A percentile compares a stretch with the other conserved stretches of the same genome.
Conservation (phyloP, 2,797 vertebrate species). For the Phoxinus dragarum region DNA sequence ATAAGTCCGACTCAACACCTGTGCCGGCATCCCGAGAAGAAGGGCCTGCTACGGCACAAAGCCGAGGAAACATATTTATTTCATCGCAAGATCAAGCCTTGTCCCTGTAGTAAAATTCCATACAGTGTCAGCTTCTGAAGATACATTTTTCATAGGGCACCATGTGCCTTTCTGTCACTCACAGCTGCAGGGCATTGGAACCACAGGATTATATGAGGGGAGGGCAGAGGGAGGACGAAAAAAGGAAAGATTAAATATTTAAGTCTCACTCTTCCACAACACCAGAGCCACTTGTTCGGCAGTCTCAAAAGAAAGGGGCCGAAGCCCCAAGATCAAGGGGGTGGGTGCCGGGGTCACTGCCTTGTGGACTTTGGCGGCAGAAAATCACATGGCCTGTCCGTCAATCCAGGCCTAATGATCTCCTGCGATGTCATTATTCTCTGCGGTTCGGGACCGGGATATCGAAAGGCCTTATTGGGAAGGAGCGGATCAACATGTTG, state of each 20-base stretch:
- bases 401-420: slow-evolving; percentile 55
- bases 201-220: slow-evolving; percentile 64
- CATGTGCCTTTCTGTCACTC: slow-evolving; percentile 71
- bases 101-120: slow-evolving; percentile 63
- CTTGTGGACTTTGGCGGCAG: slow-evolving; percentile 37
- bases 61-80: slow-evolving; percentile 68
- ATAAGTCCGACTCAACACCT: slow-evolving; percentile 49
- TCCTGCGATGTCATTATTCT: slow-evolving; percentile 49
- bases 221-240: slow-evolving; percentile 47
- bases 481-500: slow-evolving; percentile 27
- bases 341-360: slow-evolving; percentile 49
- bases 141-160: slow-evolving; percentile 70
- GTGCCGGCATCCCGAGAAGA: slow-evolving; percentile 17
- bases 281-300: slow-evolving; percentile 61
- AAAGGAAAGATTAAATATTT: slow-evolving; percentile 75
- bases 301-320: slow-evolving; percentile 56
- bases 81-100: slow-evolving; percentile 63
- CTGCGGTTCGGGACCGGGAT: not conserved
- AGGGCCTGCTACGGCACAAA: slow-evolving; percentile 32
- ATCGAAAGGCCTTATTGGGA: slow-evolving; percentile 7
- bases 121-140: slow-evolving; percentile 65
- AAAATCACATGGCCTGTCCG: slow-evolving; percentile 42
- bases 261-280: slow-evolving; percentile 66
- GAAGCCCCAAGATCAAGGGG: slow-evolving; percentile 52
- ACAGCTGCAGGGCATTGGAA: slow-evolving; percentile 71